Evolutionary conservation across 2,797 vertebrate genomes (phyloP).

Genomic region (Channallabes apus): DNA sequence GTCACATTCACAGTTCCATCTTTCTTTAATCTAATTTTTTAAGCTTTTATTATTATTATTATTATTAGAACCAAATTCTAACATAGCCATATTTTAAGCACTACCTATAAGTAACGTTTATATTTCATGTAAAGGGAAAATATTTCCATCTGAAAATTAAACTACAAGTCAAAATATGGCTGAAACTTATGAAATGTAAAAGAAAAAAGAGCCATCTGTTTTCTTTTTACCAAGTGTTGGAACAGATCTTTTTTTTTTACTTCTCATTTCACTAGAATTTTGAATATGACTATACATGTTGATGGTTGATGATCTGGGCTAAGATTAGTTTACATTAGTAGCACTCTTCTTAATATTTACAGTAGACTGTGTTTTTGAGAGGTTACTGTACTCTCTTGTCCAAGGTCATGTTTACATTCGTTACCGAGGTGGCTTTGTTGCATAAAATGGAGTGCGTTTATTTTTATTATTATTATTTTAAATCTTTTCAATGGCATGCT

Average conservation of each 20-base stretch:
- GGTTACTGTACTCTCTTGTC: constrained; percentile 9
- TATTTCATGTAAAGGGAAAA: constrained; percentile 14
- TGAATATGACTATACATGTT: neutral
- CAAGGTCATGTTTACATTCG: constrained; percentile 47
- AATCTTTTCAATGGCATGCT: neutral
- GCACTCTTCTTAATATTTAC: neutral
- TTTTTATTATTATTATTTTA: neutral
- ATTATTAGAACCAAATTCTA: neutral
- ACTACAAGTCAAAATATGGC: neutral
- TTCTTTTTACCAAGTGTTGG: constrained; percentile 11
- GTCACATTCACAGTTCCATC: neutral
- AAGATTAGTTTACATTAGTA: neutral
- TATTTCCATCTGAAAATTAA: neutral
- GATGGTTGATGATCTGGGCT: neutral
- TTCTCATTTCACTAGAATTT: neutral
- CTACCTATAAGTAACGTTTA: neutral
- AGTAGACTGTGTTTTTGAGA: neutral
- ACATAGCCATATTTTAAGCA: neutral
- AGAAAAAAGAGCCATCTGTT: neutral
- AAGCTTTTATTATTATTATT: neutral
- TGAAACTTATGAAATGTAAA: neutral
- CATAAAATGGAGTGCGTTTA: neutral
- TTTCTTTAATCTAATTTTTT: neutral
- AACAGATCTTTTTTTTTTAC: neutral
- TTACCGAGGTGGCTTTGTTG: constrained; percentile 24